These are phyloP conservation scores for Urocolius indicus DNA, from an alignment of 2,113 vertebrate species.

Conservation along the genomic window DNA sequence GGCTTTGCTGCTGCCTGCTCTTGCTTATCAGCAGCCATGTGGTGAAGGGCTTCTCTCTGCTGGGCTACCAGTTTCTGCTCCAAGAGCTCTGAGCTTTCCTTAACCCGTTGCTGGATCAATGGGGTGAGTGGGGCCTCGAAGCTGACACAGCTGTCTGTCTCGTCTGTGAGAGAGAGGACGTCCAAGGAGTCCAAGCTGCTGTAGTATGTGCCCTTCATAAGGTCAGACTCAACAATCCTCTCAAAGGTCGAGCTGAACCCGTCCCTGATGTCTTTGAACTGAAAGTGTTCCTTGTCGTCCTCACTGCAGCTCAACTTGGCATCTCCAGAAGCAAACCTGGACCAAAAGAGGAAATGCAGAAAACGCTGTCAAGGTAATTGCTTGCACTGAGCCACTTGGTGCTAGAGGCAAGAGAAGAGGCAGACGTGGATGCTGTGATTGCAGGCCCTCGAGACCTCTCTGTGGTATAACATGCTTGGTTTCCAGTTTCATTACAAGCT, in stretches of 20 bases:
- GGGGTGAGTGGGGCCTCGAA: conserved; percentile 95
- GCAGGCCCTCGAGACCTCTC: not conserved
- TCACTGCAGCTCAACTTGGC: conserved; percentile 56
- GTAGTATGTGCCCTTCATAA: conserved; percentile 93
- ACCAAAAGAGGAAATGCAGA: not conserved
- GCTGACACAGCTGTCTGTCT: conserved; percentile 97
- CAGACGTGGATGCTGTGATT: not conserved
- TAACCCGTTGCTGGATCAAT: conserved; percentile 93
- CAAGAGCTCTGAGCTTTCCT: conserved; percentile 86
- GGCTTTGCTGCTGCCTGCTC: conserved; percentile 71
- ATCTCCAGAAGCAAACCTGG: conserved; percentile 70
- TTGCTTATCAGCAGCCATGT: conserved; percentile 80
- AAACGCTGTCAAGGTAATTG: not conserved
- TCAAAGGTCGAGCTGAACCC: conserved; percentile 96
- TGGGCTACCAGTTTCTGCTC: conserved; percentile 74
- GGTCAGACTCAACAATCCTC: conserved; percentile 94
- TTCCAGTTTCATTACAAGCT: not conserved
- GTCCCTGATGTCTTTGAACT: conserved; percentile 87
- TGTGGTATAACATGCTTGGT: not conserved
- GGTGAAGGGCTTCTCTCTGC: conserved; percentile 75
- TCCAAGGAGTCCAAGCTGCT: conserved; percentile 96
- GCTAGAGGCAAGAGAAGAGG: not conserved
- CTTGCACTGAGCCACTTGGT: not conserved
- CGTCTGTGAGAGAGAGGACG: conserved; percentile 92
- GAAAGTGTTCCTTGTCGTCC: conserved; percentile 79